Base-by-base conservation (phyloP, 2,113 vertebrate genomes). In the Aegypius monachus region DNA sequence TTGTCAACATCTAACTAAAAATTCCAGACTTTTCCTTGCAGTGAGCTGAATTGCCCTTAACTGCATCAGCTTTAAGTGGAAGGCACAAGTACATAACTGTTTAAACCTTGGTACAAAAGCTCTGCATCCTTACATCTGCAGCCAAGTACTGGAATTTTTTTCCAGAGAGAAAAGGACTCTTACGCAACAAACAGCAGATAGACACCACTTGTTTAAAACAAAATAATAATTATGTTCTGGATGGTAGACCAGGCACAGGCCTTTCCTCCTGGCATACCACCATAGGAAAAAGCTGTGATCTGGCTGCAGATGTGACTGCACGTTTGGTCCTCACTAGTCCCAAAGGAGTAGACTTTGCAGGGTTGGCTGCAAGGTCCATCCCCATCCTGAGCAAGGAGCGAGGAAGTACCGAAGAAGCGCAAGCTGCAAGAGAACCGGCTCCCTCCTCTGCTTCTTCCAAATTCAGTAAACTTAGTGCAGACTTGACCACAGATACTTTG, bases 1-100 rank as follows among this genome's bases (percentile, higher is more conserved):
- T 83, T 96, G 86, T 92, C 90, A 91, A 87, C 86, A 75, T 74
- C 72, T 78, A 66, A 71, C 48, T 62, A 77, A 92, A 89, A 91
- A 78, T 59, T 91, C 67, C 92, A 84, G 80, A 48, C 13, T 78
- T 73, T 52, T 67, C 26, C 62, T 63, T 68, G 52, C 77, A 88
- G 47, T 32, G 29, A 97, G 55, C 22, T 95, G 52, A 85, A 95
- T 10, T 63, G 27, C 40, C n/a, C 65, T 68, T 56, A 88, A 36
- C 62, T 70, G 34, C 70, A 58, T 75, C 72, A 74, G 32, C 67
- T 79, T 91, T 59, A 95, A 93, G 80, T 43, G 63, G 43, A 89
- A 81, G 38, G 21, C 71, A 82, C 2, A 7, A 93, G 83, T 45
- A 58, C 0, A 0, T 27, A 93, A 52, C 71, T 53, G 48, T 79